Conservation (phyloP, 2,113 vertebrate species). For the Chloebia gouldiae region DNA sequence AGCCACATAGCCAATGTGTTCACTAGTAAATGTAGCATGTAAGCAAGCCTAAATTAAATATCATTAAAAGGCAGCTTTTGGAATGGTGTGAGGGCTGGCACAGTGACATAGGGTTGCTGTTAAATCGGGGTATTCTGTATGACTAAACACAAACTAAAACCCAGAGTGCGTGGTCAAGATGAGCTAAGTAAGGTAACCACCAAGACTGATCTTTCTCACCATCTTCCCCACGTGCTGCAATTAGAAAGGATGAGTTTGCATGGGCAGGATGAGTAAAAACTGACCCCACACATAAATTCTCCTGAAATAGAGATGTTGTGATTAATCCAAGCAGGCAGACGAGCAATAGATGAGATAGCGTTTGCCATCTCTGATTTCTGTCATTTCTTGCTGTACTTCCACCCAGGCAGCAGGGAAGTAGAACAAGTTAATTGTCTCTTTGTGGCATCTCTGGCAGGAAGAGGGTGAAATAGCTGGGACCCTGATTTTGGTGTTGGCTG, state of each 20-base stretch:
- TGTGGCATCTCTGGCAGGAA: background rate
- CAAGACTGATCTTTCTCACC: background rate
- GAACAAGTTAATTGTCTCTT: background rate
- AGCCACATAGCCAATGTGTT: background rate
- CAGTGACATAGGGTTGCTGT: fast-evolving
- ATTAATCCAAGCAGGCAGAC: background rate
- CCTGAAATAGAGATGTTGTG: background rate
- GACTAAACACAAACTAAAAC: background rate
- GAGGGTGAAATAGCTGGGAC: background rate
- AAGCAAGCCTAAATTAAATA: slow-evolving; percentile 43
- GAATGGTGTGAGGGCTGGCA: background rate
- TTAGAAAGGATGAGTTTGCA: background rate
- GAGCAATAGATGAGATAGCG: background rate
- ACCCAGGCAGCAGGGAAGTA: background rate
- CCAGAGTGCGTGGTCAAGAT: background rate
- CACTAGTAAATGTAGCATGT: slow-evolving; percentile 21
- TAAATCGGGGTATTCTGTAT: background rate
- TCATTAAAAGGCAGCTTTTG: slow-evolving; percentile 42
- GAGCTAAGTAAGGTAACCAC: background rate
- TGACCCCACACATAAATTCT: background rate
- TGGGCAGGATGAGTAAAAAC: background rate
- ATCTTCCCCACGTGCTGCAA: fast-evolving
- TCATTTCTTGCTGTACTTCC: background rate
- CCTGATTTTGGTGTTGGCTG: background rate
- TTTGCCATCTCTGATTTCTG: slow-evolving; percentile 1